Evolutionary conservation across 2,888 invertebrate genomes (phyloP).

Genomic region (Furcula furcula): DNA sequence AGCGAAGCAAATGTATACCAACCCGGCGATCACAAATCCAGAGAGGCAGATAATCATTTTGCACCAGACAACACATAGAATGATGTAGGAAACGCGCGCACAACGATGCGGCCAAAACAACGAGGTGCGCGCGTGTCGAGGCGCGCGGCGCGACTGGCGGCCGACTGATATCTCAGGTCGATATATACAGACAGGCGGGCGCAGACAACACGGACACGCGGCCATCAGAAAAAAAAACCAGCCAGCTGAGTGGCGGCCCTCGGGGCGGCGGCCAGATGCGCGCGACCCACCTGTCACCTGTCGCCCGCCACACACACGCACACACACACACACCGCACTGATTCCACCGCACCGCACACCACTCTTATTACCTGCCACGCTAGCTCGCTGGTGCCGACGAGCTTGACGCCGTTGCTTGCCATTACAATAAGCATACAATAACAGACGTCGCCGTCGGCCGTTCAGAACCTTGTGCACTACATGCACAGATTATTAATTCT

Average conservation of each 20-base stretch:
- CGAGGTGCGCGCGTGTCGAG: neutral
- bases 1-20: constrained; percentile 25
- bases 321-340: constrained; percentile 18
- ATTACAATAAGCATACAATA: too few relatives aligned
- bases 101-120: neutral
- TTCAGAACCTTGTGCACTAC: too few relatives aligned
- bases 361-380: neutral
- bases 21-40: constrained; percentile 79
- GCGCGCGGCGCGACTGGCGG: neutral
- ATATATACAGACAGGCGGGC: neutral
- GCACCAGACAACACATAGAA: constrained; percentile 8
- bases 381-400: too few relatives aligned
- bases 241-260: constrained; percentile 1
- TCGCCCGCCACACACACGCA: constrained; percentile 8
- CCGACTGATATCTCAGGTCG: neutral
- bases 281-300: constrained; percentile 17
- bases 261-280: constrained; percentile 5
- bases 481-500: too few relatives aligned
- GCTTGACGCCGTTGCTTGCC: too few relatives aligned
- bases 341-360: constrained; percentile 15
- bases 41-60: constrained; percentile 77
- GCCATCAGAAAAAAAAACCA: constrained; percentile 1
- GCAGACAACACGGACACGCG: neutral
- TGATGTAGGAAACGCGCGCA: neutral
- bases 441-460: too few relatives aligned